Evolutionary conservation across 2,888 invertebrate genomes (phyloP).

Genomic region (Crepidodera aurea): DNA sequence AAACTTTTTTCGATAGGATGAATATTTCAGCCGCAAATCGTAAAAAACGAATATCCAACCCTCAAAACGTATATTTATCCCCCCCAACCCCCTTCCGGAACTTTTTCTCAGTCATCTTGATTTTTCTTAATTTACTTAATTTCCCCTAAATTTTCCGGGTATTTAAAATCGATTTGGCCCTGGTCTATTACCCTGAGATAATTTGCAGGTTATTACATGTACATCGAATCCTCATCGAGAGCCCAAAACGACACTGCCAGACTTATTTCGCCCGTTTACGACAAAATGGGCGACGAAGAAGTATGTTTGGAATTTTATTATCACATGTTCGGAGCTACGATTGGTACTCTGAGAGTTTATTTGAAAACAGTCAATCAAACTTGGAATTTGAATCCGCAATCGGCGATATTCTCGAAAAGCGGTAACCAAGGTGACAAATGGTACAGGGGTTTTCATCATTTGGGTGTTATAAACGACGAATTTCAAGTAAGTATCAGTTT

Average conservation of each 20-base stretch:
- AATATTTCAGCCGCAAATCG: too few species aligned
- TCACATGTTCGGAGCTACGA: slow-evolving; percentile 78
- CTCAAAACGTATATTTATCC: too few species aligned
- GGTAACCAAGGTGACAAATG: slow-evolving; percentile 78
- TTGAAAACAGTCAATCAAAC: slow-evolving; percentile 61
- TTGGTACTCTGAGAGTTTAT: slow-evolving; percentile 66
- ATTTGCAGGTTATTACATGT: slow-evolving; percentile 80
- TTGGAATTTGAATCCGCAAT: slow-evolving; percentile 60
- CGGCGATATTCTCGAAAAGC: slow-evolving; percentile 67
- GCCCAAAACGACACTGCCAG: slow-evolving; percentile 73
- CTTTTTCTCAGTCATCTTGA: too few species aligned
- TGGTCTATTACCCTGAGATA: too few species aligned
- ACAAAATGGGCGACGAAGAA: slow-evolving; percentile 38
- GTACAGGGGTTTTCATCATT: slow-evolving; percentile 65
- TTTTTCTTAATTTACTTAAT: too few species aligned
- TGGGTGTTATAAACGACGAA: slow-evolving; percentile 61
- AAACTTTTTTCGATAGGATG: too few species aligned
- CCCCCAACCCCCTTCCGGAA: too few species aligned
- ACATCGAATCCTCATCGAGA: slow-evolving; percentile 77
- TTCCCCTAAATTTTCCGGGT: too few species aligned
- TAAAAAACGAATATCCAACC: too few species aligned
- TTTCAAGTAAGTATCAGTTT: slow-evolving; percentile 69
- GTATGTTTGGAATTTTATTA: slow-evolving; percentile 76
- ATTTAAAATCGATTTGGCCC: too few species aligned
- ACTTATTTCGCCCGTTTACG: slow-evolving; percentile 76